phyloP scores from a whole-genome alignment of 2,888 invertebrate genomes.

The Habroteleia sp. region DNA sequence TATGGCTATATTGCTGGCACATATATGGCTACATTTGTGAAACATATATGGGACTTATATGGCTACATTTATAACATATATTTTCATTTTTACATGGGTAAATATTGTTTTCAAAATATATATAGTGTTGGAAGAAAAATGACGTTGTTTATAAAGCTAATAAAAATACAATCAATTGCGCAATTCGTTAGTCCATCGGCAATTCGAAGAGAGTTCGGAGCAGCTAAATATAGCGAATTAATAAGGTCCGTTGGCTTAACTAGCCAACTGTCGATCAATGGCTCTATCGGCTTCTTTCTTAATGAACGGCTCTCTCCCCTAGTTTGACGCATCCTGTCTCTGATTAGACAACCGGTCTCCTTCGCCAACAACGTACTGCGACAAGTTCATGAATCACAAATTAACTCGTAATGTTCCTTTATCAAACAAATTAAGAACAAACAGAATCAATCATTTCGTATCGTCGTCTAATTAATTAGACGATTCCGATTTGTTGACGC shows the following conservation, averaged over 20 bases:
- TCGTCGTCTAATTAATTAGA: neutral
- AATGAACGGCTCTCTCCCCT: conserved; percentile 67
- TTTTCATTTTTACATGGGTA: too few relatives aligned
- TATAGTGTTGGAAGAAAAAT: too few relatives aligned
- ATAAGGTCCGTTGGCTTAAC: conserved; percentile 71
- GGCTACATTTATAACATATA: too few relatives aligned
- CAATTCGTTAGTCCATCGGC: too few relatives aligned
- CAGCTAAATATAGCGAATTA: conserved; percentile 69
- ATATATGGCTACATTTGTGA: too few relatives aligned
- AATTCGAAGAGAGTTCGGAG: conserved; percentile 5
- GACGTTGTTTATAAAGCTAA: too few relatives aligned
- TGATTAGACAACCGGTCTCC: conserved; percentile 69
- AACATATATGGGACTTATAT: too few relatives aligned
- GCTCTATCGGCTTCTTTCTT: conserved; percentile 74
- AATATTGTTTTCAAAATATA: too few relatives aligned
- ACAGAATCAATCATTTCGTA: conserved; percentile 25
- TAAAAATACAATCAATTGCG: too few relatives aligned
- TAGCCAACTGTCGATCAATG: conserved; percentile 76
- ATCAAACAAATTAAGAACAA: conserved; percentile 48
- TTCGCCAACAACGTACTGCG: conserved; percentile 39
- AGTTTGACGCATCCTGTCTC: conserved; percentile 75
- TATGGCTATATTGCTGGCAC: too few relatives aligned
- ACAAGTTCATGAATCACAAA: conserved; percentile 67
- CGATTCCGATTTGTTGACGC: too few relatives aligned
- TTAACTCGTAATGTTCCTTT: conserved; percentile 52